A percentile compares a stretch with the other conserved stretches of the same genome.
phyloP scores from a whole-genome alignment of 2,888 invertebrate genomes.

The Cosmia trapezina region DNA sequence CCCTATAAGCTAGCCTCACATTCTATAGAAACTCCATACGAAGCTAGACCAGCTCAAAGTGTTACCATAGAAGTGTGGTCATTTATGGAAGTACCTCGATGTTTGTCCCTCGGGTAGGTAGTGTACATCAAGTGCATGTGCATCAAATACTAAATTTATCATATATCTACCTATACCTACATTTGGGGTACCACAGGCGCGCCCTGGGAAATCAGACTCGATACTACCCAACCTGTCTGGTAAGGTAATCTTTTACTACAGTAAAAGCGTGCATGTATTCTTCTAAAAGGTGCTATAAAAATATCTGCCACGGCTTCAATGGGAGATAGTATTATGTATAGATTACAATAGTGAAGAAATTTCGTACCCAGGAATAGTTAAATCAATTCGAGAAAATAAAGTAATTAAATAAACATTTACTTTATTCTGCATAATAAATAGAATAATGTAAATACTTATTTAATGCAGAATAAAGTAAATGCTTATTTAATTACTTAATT shows the following conservation, averaged over 20 bases:
- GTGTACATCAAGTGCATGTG: background rate
- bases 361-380: too few species aligned
- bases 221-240: background rate
- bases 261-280: background rate
- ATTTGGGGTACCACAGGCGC: background rate
- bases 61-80: background rate
- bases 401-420: too few species aligned
- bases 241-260: conserved; percentile 21
- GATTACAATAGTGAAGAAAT: too few species aligned
- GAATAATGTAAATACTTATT: too few species aligned
- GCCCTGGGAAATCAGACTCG: conserved; percentile 33
- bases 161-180: background rate
- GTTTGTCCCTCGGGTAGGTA: background rate
- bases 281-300: too few species aligned
- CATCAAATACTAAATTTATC: background rate
- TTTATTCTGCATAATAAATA: too few species aligned
- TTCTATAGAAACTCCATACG: background rate
- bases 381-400: too few species aligned
- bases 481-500: too few species aligned
- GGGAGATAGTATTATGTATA: too few species aligned
- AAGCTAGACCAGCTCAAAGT: background rate
- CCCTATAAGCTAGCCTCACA: background rate
- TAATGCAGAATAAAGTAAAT: too few species aligned
- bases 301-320: too few species aligned
- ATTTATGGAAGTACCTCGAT: background rate